Base-by-base conservation (phyloP, 2,888 invertebrate species). In the Tinea trinotella region DNA sequence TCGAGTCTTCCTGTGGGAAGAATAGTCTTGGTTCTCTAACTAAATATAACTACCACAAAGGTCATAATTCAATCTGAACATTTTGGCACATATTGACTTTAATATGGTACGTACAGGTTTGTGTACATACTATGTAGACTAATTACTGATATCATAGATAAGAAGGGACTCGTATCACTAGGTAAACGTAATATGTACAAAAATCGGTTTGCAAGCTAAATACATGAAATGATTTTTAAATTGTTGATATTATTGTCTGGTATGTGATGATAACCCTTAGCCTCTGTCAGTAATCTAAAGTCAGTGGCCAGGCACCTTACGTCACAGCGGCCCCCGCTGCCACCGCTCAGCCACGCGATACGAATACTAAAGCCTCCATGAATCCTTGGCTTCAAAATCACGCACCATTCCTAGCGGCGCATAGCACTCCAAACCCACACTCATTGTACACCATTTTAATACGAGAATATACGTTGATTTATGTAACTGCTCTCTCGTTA, bases 341-440 rank as follows among this genome's bases (percentile, higher is more conserved):
- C 68, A 65, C 74, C 72, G 68, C 67, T 64, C 70, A 61, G 67
- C 74, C 62, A 80, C 79, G 80, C 78, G 76, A 55, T 61, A 74
- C 74, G 85, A 77, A 85, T 85, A 84, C 82, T 83, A 84, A 85
- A 80, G 70, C 83, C 84, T 83, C 82, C 82, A 75, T 77, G 68
- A 71, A 85, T 84, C 85, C 85, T 85, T 85, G 85, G 85, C 85
- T 85, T 84, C 83, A 84, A 85, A 85, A 83, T 82, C 74, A 68
- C 81, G 74, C 83, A 81, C 84, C 85, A 84, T 85, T 83, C 84
- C 73, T 76, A 84, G 78, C 68, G 9, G 19, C 46, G 15, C 18
- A 46, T 46, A 46, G 46, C 17, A 9, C 46, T 46, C 46, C 19
- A 46, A 6, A 46, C 18, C n/a, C 46, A n/a, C 46, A 46, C 46